Conservation (phyloP, 2,113 vertebrate genomes). For the Corvus hawaiiensis region DNA sequence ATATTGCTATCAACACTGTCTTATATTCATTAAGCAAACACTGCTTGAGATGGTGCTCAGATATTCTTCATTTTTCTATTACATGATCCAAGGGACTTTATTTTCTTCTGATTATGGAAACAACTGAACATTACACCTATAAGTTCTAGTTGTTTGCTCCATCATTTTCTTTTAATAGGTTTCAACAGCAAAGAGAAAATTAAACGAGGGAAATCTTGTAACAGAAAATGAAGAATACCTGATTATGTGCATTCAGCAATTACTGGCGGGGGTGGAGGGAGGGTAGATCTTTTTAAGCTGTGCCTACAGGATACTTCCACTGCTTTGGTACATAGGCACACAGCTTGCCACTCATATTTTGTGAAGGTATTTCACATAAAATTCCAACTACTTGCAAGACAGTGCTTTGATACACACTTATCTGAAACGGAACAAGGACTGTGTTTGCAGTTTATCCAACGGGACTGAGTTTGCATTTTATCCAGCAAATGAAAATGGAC, state of each 20-base stretch:
- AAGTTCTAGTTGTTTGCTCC: constrained; percentile 13
- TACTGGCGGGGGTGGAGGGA: background rate
- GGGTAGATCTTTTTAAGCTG: background rate
- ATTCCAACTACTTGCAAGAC: fast-evolving
- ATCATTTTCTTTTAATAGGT: constrained; percentile 45
- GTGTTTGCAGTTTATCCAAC: background rate
- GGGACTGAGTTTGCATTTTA: background rate
- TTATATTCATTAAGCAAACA: background rate
- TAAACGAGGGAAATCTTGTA: background rate
- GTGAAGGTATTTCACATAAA: background rate
- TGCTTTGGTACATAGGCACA: background rate
- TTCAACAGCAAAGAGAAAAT: constrained; percentile 33
- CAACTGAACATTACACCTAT: background rate
- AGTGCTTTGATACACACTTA: background rate
- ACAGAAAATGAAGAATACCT: constrained; percentile 11
- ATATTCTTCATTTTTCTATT: constrained; percentile 27
- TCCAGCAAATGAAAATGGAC: background rate
- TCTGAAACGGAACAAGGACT: background rate
- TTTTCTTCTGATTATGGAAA: constrained; percentile 28
- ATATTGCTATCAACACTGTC: background rate
- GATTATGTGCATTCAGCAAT: background rate
- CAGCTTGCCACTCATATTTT: background rate
- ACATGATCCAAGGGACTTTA: background rate
- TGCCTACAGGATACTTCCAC: background rate
- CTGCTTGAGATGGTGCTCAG: background rate